Conservation (phyloP, 1,140 invertebrate genomes). For the Drosophila rufa region DNA sequence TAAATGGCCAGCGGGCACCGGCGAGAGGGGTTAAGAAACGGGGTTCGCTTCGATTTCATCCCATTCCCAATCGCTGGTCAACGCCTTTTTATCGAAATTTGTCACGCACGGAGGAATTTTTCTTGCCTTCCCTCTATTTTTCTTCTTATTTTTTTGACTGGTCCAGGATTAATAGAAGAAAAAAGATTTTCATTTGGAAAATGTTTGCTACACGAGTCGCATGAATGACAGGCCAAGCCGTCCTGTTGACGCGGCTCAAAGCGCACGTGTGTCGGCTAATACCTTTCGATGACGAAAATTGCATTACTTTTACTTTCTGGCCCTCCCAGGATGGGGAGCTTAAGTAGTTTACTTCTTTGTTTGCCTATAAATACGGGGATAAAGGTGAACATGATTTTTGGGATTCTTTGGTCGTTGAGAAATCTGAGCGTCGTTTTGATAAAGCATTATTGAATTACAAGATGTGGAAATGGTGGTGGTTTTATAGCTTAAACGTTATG, state of each 20-base stretch:
- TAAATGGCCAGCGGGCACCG: constrained; percentile 57
- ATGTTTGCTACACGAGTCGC: constrained; percentile 78
- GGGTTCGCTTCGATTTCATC: constrained; percentile 7
- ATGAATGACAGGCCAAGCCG: constrained; percentile 63
- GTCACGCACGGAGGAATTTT: constrained; percentile 67
- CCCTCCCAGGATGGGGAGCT: constrained; percentile 15
- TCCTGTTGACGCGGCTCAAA: constrained; percentile 39
- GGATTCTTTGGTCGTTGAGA: constrained; percentile 7
- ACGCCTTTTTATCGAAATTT: constrained; percentile 78
- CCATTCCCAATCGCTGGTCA: constrained; percentile 18
- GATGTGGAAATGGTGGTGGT: background rate
- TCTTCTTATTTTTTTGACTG: constrained; percentile 16
- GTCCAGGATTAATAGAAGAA: constrained; percentile 66
- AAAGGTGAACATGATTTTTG: constrained; percentile 41
- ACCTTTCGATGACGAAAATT: constrained; percentile 73
- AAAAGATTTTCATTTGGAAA: constrained; percentile 80
- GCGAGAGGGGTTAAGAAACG: constrained; percentile 13
- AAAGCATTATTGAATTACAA: constrained; percentile 19
- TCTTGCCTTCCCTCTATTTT: background rate
- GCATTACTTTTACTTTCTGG: constrained; percentile 75
- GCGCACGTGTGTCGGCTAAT: constrained; percentile 72
- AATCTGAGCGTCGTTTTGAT: constrained; percentile 1
- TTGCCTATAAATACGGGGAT: constrained; percentile 61
- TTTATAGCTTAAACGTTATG: background rate
- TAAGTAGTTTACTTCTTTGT: constrained; percentile 70